Percentiles rank a stretch among this genome's conserved stretches.
Conservation (phyloP, 2,113 vertebrate genomes). For the Arothron firmamentum region DNA sequence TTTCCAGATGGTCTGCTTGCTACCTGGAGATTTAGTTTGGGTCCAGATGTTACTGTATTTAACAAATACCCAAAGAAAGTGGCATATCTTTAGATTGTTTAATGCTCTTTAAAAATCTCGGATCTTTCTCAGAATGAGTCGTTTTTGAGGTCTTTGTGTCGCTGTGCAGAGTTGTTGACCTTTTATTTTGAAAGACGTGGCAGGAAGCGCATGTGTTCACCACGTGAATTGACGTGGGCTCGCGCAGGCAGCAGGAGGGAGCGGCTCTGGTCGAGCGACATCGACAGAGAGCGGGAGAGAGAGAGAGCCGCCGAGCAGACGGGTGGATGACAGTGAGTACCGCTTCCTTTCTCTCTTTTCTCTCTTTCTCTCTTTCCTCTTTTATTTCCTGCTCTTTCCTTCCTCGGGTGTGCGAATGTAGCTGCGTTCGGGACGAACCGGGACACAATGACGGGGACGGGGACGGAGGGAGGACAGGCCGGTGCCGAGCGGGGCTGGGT, state of each 20-base stretch:
- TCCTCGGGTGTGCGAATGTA: background rate
- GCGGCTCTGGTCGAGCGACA: constrained; percentile 63
- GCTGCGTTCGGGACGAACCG: too few species aligned
- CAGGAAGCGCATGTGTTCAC: background rate
- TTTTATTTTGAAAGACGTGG: background rate
- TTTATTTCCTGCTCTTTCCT: background rate
- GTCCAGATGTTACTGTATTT: too few species aligned
- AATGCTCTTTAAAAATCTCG: too few species aligned
- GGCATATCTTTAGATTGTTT: too few species aligned
- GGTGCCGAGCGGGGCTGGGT: constrained; percentile 52
- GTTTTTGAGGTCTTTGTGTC: too few species aligned
- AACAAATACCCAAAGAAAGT: too few species aligned
- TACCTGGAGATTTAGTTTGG: too few species aligned
- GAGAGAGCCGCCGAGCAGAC: constrained; percentile 42
- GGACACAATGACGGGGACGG: background rate
- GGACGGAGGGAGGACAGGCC: constrained; percentile 18
- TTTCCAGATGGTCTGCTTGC: too few species aligned
- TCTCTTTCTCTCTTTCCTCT: constrained; percentile 9
- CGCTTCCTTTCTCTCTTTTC: constrained; percentile 25
- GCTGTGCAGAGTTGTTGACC: too few species aligned
- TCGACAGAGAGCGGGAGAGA: constrained; percentile 19
- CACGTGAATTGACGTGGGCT: constrained; percentile 23
- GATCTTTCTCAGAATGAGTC: too few species aligned
- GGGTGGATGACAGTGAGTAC: constrained; percentile 65
- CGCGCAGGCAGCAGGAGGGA: constrained; percentile 58